Evolutionary conservation across 30 jellyfish, hydroid and myxozoan genomes (phyloP).

Genomic region (Aurelia sp.): DNA sequence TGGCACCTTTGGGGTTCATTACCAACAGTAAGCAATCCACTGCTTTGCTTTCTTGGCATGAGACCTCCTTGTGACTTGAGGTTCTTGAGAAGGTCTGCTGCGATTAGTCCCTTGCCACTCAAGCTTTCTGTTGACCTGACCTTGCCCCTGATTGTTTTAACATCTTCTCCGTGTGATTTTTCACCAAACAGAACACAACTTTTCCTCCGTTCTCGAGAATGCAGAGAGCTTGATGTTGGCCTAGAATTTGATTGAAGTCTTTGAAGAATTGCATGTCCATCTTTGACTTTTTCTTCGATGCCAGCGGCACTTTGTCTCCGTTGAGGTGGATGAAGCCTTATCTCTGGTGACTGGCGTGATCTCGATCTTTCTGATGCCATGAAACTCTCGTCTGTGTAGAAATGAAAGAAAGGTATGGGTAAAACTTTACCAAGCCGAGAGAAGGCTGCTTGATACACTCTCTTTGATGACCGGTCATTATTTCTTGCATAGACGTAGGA

Average conservation of each 20-base stretch:
- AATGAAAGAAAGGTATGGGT: too few relatives aligned
- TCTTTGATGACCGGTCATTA: too few relatives aligned
- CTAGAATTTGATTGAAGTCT: constrained; percentile 20
- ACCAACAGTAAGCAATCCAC: not conserved
- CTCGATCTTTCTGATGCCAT: constrained; percentile 9
- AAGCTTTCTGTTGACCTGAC: constrained; percentile 48
- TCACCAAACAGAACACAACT: constrained; percentile 15
- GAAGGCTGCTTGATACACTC: too few relatives aligned
- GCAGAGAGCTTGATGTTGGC: constrained; percentile 1
- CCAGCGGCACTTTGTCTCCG: not conserved
- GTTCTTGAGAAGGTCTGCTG: constrained; percentile 52
- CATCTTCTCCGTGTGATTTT: not conserved
- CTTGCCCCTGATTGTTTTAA: constrained; percentile 19
- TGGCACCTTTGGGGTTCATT: constrained; percentile 21
- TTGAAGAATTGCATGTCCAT: constrained; percentile 23
- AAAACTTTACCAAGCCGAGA: too few relatives aligned
- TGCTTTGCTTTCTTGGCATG: not conserved
- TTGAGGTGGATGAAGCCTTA: constrained; percentile 34
- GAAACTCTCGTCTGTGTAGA: too few relatives aligned
- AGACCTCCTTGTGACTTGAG: constrained; percentile 12
- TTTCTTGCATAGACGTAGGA: too few relatives aligned
- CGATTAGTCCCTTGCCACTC: constrained; percentile 57
- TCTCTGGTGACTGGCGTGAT: constrained; percentile 21
- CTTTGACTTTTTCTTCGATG: constrained; percentile 17
- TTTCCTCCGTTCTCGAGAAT: not conserved